Conservation (phyloP, 2,797 vertebrate genomes). For the Platyrinchus mystaceus region DNA sequence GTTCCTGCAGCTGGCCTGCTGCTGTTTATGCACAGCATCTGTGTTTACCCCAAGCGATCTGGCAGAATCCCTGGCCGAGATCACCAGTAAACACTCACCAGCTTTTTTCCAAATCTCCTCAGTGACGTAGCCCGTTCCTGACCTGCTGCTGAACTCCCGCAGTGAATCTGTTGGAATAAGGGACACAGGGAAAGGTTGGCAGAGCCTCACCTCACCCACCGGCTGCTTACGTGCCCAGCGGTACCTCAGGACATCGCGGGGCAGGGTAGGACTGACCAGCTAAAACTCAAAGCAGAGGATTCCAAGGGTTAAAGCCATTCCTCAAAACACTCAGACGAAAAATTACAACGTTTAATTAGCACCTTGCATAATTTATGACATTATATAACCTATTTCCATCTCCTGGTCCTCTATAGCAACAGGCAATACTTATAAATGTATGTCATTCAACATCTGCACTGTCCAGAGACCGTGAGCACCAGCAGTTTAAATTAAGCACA, state of each 20-base stretch:
- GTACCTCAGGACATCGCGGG: fast-evolving
- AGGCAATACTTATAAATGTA: background rate
- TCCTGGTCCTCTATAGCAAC: background rate
- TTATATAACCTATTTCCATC: background rate
- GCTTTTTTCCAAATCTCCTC: conserved; percentile 99
- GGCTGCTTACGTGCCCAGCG: fast-evolving
- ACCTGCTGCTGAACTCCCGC: conserved; percentile 87
- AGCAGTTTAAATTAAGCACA: background rate
- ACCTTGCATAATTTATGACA: conserved; percentile 47
- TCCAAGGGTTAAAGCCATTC: background rate
- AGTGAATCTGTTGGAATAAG: conserved; percentile 82
- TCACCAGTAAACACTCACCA: conserved; percentile 78
- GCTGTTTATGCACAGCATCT: background rate
- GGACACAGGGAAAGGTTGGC: conserved; percentile 13
- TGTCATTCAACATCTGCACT: background rate
- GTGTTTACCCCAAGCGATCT: fast-evolving
- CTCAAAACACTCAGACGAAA: conserved; percentile 12
- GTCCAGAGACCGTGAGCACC: background rate
- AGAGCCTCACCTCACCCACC: background rate
- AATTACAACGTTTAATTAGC: conserved; percentile 44
- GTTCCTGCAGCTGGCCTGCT: background rate
- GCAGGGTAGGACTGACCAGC: background rate
- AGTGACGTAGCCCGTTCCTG: conserved; percentile 91
- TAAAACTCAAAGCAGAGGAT: background rate
- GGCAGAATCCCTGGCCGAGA: background rate